Evolutionary conservation across 2,797 vertebrate species (phyloP).

Genomic region (Furcifer pardalis): DNA sequence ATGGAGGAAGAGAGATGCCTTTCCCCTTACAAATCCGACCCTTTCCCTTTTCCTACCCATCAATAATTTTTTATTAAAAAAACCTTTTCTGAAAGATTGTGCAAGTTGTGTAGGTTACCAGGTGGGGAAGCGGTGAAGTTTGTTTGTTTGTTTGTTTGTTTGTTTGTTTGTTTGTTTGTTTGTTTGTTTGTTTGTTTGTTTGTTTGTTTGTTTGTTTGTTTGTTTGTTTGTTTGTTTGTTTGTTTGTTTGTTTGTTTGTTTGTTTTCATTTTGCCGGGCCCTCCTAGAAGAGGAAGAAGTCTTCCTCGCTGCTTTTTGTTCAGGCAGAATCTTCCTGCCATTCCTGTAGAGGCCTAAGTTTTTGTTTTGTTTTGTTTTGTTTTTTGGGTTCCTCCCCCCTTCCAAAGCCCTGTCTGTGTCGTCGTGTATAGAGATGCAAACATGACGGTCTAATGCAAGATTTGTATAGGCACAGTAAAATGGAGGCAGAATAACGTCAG

Average conservation of each 20-base stretch:
- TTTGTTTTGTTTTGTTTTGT: too few relatives aligned
- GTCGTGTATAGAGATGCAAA: neutral
- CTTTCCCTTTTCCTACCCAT: too few relatives aligned
- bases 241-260: too few relatives aligned
- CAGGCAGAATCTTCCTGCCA: too few relatives aligned
- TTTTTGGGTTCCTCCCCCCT: too few relatives aligned
- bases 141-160: neutral
- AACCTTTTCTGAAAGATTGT: neutral
- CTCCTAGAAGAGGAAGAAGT: neutral
- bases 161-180: too few relatives aligned
- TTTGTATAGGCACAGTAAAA: neutral
- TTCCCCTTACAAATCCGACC: neutral
- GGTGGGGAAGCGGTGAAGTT: neutral
- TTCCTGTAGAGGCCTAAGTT: neutral
- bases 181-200: too few relatives aligned
- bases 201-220: too few relatives aligned
- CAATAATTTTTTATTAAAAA: neutral
- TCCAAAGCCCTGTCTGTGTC: too few relatives aligned
- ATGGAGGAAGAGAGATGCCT: neutral
- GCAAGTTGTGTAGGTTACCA: neutral
- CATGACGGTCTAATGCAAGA: neutral
- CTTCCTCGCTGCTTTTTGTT: neutral
- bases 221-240: too few relatives aligned
- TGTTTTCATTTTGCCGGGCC: neutral
- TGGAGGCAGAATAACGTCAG: neutral